Conservation (phyloP, 2,113 vertebrate species). For the Heterocephalus glaber region DNA sequence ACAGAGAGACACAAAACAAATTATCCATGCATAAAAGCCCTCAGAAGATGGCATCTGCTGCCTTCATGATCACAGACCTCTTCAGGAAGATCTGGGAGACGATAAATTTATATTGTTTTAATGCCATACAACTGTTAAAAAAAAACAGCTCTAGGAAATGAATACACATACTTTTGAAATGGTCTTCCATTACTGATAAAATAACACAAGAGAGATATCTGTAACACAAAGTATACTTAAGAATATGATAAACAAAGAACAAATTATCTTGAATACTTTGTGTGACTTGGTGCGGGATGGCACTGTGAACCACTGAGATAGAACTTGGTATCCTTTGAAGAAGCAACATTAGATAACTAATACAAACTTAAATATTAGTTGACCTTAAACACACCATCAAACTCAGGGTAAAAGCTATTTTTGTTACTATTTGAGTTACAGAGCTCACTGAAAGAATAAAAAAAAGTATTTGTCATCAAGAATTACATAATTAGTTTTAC, state of each 20-base stretch:
- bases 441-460: background rate
- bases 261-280: background rate
- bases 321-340: background rate
- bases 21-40: too few relatives aligned
- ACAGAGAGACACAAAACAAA: background rate
- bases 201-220: background rate
- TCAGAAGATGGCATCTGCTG: background rate
- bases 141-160: background rate
- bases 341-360: background rate
- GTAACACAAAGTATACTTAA: background rate
- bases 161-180: background rate
- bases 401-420: background rate
- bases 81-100: background rate
- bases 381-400: background rate
- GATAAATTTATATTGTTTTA: background rate
- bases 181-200: background rate
- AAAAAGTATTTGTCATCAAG: background rate
- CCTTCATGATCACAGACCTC: rapidly evolving
- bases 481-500: slow-evolving; percentile 20
- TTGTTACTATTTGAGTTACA: background rate
- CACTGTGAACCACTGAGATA: background rate
- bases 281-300: too few relatives aligned
- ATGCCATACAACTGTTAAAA: background rate
- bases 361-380: background rate
- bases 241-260: background rate